Evolutionary conservation across 30 jellyfish, hydroid and myxozoan species (phyloP).

Genomic region (Hydractinia echinata): DNA sequence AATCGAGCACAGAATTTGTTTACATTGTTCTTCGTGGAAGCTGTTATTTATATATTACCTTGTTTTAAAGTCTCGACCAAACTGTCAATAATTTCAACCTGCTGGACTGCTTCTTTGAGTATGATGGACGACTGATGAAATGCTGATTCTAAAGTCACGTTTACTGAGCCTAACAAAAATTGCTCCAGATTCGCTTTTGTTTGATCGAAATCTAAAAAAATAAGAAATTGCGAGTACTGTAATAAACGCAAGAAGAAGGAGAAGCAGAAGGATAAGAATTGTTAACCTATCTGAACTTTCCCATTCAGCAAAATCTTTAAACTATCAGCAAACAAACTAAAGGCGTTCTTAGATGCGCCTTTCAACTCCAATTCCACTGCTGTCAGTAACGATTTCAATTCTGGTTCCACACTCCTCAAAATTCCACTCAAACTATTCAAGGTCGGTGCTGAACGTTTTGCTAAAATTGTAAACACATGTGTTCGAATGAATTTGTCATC

Average conservation of each 20-base stretch:
- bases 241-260: no score
- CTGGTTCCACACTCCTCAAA: not conserved
- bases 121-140: slow-evolving; percentile 7
- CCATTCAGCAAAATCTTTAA: slow-evolving; percentile 10
- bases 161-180: not conserved
- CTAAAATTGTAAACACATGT: not conserved
- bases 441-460: not conserved
- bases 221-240: not conserved
- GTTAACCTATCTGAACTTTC: slow-evolving; percentile 9
- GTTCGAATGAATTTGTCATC: no score
- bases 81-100: slow-evolving; percentile 21
- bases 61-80: not conserved
- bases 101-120: slow-evolving; percentile 21
- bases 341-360: not conserved
- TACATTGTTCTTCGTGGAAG: no score
- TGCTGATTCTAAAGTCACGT: not conserved
- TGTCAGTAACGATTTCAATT: not conserved
- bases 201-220: slow-evolving; percentile 24
- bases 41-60: not conserved
- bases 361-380: not conserved
- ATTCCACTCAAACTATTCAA: slow-evolving; percentile 12
- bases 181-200: not conserved
- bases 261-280: no score
- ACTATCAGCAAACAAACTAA: slow-evolving; percentile 12
- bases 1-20: no score